Conservation (phyloP, 2,113 vertebrate species). For the Atherinomorus stipes region DNA sequence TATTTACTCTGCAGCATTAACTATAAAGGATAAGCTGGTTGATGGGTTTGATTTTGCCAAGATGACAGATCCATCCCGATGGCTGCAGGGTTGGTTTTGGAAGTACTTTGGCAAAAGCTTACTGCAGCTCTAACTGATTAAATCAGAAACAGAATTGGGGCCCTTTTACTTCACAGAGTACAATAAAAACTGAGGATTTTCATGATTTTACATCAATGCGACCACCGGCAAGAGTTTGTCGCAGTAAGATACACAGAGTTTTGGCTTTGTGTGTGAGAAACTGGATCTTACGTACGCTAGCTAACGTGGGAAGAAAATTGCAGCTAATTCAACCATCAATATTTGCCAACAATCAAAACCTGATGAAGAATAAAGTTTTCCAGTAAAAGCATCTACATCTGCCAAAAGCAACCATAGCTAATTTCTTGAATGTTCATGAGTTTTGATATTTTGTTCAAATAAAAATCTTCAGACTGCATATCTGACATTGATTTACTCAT, state of each 20-base stretch:
- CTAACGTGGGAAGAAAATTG: slow-evolving; percentile 11
- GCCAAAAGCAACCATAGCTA: slow-evolving; percentile 28
- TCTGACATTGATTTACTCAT: neutral
- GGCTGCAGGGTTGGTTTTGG: slow-evolving; percentile 53
- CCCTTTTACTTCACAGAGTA: slow-evolving; percentile 45
- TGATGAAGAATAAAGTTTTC: slow-evolving; percentile 26
- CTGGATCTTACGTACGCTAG: slow-evolving; percentile 8
- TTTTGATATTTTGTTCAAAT: neutral
- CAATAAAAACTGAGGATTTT: slow-evolving; percentile 49
- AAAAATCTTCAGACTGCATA: neutral
- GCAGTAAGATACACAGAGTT: slow-evolving; percentile 31
- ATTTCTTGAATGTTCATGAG: slow-evolving; percentile 23
- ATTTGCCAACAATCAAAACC: slow-evolving; percentile 22
- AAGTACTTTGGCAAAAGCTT: slow-evolving; percentile 43
- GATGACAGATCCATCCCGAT: slow-evolving; percentile 26
- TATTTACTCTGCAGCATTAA: slow-evolving; percentile 29
- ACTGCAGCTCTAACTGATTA: slow-evolving; percentile 55
- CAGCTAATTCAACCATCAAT: slow-evolving; percentile 27
- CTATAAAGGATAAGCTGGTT: slow-evolving; percentile 42
- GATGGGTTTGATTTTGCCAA: slow-evolving; percentile 64
- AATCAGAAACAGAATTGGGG: slow-evolving; percentile 34
- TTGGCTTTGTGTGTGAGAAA: slow-evolving; percentile 38
- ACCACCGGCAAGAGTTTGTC: slow-evolving; percentile 36
- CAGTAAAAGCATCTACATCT: slow-evolving; percentile 13
- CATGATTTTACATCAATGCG: slow-evolving; percentile 30